Evolutionary conservation across 2,797 vertebrate species (phyloP).

Genomic region (Buceros bicornis): DNA sequence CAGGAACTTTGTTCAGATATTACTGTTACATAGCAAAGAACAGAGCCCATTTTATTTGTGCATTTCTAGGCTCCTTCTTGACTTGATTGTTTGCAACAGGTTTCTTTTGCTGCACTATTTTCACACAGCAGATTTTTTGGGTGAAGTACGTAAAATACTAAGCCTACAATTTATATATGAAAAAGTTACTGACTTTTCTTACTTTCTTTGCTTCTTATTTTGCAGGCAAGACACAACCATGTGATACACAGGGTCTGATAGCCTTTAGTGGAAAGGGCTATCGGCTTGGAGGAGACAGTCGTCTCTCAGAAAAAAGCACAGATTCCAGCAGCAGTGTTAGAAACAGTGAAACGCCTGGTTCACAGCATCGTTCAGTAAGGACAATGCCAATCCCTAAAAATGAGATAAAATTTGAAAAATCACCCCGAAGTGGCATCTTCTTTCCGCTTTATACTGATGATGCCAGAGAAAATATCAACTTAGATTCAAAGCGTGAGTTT

Average conservation of each 20-base stretch:
- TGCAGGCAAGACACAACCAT: conserved; percentile 76
- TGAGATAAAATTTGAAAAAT: conserved; percentile 37
- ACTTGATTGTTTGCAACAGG: neutral
- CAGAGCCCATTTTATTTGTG: neutral
- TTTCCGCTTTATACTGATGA: neutral
- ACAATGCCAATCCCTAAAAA: conserved; percentile 16
- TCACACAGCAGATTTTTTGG: neutral
- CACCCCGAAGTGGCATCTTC: neutral
- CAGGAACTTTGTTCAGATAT: neutral
- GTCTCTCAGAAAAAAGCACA: conserved; percentile 13
- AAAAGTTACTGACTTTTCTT: neutral
- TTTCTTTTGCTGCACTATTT: neutral
- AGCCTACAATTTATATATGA: neutral
- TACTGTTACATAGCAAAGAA: neutral
- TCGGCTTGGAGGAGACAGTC: conserved; percentile 81
- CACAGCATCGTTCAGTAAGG: neutral
- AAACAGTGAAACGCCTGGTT: neutral
- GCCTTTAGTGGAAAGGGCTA: conserved; percentile 92
- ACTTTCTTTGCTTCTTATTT: neutral
- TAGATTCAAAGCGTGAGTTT: conserved; percentile 23
- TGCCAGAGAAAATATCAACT: neutral
- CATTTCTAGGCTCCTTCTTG: neutral
- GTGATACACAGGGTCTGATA: conserved; percentile 79
- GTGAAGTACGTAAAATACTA: neutral
- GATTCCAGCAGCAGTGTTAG: neutral